These are phyloP conservation scores for Aproaerema taeniolella DNA, from an alignment of 2,888 invertebrate genomes.

Conservation along the genomic window DNA sequence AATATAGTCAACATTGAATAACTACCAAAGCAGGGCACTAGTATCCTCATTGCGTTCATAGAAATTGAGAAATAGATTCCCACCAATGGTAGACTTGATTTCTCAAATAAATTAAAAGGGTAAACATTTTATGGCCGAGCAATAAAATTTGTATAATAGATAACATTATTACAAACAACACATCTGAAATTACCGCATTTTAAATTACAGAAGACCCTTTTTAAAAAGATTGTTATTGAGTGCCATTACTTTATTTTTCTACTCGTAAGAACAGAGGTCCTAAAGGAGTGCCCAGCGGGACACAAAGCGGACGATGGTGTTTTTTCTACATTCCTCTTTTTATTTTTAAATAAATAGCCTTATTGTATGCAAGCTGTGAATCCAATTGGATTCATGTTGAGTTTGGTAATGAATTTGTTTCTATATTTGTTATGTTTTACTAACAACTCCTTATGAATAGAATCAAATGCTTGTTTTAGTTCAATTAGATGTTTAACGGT, in stretches of 20 bases:
- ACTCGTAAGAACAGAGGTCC: constrained; percentile 45
- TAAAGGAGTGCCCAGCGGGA: constrained; percentile 51
- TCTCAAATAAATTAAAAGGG: too few species aligned
- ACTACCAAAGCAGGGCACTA: too few species aligned
- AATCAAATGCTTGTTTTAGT: constrained; percentile 26
- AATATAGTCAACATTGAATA: too few species aligned
- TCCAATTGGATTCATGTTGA: constrained; percentile 63
- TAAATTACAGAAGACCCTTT: constrained; percentile 24
- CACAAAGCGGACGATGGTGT: constrained; percentile 30
- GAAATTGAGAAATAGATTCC: too few species aligned
- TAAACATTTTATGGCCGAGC: constrained; percentile 10
- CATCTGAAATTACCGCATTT: constrained; percentile 2
- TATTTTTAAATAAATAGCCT: constrained; percentile 49
- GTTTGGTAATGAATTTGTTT: constrained; percentile 62
- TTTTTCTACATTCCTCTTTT: constrained; percentile 33
- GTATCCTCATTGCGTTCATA: too few species aligned
- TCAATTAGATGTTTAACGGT: constrained; percentile 1
- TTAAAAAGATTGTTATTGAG: constrained; percentile 59
- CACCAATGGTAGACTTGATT: too few species aligned
- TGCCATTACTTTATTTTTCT: constrained; percentile 63
- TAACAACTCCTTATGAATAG: constrained; percentile 30
- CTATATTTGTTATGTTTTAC: constrained; percentile 35
- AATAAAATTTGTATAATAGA: background rate
- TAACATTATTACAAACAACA: constrained; percentile 4
- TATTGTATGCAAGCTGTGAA: constrained; percentile 65